Evolutionary conservation across 2,888 invertebrate species (phyloP).

Genomic region (Sphinx pinastri): DNA sequence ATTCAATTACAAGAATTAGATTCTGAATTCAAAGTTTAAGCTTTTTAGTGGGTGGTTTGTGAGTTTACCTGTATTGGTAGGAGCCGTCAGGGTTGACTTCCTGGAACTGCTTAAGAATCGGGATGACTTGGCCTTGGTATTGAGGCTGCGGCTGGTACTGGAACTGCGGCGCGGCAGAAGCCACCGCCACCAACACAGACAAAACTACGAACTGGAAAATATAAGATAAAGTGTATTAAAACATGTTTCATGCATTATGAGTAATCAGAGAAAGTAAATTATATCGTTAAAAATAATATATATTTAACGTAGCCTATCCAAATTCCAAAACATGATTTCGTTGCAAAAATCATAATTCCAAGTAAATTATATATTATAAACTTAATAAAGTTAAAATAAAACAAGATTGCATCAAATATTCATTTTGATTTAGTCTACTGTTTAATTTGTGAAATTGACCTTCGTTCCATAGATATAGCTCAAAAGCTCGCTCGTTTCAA

Average conservation of each 20-base stretch:
- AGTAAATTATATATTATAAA: no score
- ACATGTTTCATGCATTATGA: no score
- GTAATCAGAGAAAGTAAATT: no score
- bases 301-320: no score
- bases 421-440: constrained; percentile 31
- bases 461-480: constrained; percentile 48
- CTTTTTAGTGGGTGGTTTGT: neutral
- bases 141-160: constrained; percentile 59
- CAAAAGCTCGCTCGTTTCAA: constrained; percentile 47
- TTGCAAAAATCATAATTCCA: no score
- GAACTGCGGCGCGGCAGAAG: constrained; percentile 68
- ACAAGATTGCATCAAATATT: neutral
- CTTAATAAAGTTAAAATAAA: neutral
- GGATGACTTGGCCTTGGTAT: constrained; percentile 70
- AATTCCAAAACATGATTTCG: no score
- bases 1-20: no score
- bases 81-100: constrained; percentile 83
- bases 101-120: constrained; percentile 84
- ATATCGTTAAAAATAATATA: no score
- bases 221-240: neutral
- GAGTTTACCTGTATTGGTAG: constrained; percentile 84
- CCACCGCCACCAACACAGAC: constrained; percentile 65
- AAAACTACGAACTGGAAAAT: constrained; percentile 68
- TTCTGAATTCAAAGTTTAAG: neutral
- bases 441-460: constrained; percentile 43